These are phyloP conservation scores for Cossypha caffra DNA, from an alignment of 2,797 vertebrate genomes.

Conservation along the genomic window DNA sequence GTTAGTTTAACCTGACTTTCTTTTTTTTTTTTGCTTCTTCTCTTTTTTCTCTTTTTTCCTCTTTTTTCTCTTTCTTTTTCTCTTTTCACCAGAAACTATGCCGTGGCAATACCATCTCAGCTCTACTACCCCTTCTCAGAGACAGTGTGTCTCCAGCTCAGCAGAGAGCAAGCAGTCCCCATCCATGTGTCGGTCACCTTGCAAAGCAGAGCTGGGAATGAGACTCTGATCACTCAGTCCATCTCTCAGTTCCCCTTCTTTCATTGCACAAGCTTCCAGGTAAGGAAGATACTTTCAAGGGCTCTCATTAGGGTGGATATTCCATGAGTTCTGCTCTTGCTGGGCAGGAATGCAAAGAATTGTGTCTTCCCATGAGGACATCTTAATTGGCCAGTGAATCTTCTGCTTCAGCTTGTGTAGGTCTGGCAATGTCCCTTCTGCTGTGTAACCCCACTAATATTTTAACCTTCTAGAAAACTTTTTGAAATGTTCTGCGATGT, in stretches of 20 bases:
- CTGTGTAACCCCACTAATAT: background rate
- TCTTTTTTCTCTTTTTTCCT: no score
- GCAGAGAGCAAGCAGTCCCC: background rate
- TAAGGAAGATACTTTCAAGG: background rate
- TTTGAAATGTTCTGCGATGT: background rate
- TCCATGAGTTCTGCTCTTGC: background rate
- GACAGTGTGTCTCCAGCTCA: constrained; percentile 55
- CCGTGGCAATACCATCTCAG: constrained; percentile 33
- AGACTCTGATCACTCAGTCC: constrained; percentile 20
- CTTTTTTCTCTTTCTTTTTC: accelerated
- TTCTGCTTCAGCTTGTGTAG: background rate
- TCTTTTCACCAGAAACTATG: constrained; percentile 26
- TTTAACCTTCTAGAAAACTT: background rate
- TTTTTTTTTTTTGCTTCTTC: accelerated
- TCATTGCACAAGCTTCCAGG: constrained; percentile 49
- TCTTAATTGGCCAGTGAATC: background rate
- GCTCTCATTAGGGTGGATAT: background rate
- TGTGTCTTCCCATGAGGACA: background rate
- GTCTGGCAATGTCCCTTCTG: background rate
- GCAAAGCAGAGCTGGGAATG: constrained; percentile 41
- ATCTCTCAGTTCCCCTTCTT: constrained; percentile 32
- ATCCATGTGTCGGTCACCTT: background rate
- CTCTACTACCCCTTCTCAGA: constrained; percentile 49
- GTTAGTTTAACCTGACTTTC: background rate
- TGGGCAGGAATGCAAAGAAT: background rate